phyloP scores from a whole-genome alignment of 2,113 vertebrate species.

The Malurus alboscapulatus region DNA sequence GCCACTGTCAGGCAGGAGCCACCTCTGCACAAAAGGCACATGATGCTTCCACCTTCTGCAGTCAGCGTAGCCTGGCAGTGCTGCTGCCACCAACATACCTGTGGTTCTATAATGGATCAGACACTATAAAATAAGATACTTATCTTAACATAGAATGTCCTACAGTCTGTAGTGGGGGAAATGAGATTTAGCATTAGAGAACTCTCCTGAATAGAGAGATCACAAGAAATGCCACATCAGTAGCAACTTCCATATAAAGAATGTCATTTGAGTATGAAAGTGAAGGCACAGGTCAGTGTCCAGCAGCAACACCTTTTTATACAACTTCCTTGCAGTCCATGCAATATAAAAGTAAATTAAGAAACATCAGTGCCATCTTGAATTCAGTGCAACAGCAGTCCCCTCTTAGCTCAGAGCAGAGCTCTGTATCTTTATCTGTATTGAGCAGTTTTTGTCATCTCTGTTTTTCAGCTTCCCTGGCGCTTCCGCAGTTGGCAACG shows the following conservation, averaged over 20 bases:
- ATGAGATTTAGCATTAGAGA: background rate
- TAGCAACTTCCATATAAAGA: too few species aligned
- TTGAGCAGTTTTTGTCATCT: slow-evolving; percentile 92
- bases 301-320: background rate
- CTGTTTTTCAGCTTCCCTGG: slow-evolving; percentile 93
- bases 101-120: background rate
- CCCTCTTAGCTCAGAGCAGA: background rate
- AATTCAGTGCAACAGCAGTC: background rate
- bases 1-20: too few species aligned
- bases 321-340: background rate
- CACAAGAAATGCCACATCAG: background rate
- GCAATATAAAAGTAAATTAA: too few species aligned
- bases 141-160: background rate
- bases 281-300: background rate
- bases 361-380: too few species aligned
- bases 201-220: background rate
- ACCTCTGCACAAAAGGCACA: too few species aligned
- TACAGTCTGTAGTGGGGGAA: too few species aligned
- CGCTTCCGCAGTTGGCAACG: slow-evolving; percentile 91
- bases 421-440: slow-evolving; percentile 85
- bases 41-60: too few species aligned
- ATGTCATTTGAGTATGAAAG: background rate
- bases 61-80: too few species aligned
- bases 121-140: background rate
- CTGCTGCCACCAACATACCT: too few species aligned